A percentile compares a stretch with the other conserved stretches of the same genome.
phyloP scores from a whole-genome alignment of 2,888 invertebrate species.

The Sussaba pulchella region DNA sequence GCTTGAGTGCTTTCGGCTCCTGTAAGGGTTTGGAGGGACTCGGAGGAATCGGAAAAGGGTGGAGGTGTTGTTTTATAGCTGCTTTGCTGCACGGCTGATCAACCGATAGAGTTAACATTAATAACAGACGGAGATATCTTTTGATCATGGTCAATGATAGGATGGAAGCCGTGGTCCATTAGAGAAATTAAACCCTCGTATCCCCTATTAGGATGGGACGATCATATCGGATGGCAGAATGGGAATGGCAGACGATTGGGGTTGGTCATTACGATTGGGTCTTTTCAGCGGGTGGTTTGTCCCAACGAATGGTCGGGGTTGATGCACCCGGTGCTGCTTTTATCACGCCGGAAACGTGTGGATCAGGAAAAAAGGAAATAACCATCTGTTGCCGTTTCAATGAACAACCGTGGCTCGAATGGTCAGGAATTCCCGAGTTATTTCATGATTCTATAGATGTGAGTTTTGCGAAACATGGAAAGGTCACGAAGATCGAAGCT shows the following conservation, averaged over 20 bases:
- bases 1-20: no score
- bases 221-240: not conserved
- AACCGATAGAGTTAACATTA: no score
- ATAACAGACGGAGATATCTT: not conserved
- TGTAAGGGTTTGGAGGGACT: no score
- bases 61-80: not conserved
- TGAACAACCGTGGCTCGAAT: no score
- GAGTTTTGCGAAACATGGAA: not conserved
- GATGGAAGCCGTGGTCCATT: constrained; percentile 23
- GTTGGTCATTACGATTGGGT: not conserved
- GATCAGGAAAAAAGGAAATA: not conserved
- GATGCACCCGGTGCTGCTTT: not conserved
- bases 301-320: not conserved
- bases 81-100: not conserved
- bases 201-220: not conserved
- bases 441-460: no score
- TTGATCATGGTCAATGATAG: constrained; percentile 7
- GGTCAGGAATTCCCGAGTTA: no score
- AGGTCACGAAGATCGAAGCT: not conserved
- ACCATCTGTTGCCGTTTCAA: not conserved
- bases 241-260: constrained; percentile 5
- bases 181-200: constrained; percentile 4
- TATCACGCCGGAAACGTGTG: not conserved
- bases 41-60: no score
- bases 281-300: not conserved